These are phyloP conservation scores for Eulacestoma nigropectus DNA, from an alignment of 2,113 vertebrate genomes.

Conservation along the genomic window DNA sequence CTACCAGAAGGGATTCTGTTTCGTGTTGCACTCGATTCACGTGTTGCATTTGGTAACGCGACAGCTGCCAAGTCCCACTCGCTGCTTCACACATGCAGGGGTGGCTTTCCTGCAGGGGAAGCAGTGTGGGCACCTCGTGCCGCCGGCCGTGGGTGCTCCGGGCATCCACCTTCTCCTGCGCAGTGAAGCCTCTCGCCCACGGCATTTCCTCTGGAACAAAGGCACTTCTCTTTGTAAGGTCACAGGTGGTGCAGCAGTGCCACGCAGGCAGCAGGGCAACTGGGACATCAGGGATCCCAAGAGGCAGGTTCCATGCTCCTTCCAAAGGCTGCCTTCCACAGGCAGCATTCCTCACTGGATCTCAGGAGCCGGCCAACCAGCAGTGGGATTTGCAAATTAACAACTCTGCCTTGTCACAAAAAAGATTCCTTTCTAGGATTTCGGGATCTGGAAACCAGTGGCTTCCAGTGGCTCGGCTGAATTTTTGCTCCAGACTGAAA, in stretches of 20 bases:
- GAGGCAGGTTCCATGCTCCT: not conserved
- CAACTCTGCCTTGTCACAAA: not conserved
- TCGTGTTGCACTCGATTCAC: not conserved
- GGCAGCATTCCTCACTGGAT: not conserved
- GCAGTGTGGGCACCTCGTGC: accelerated
- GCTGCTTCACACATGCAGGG: not conserved
- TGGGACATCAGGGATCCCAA: not conserved
- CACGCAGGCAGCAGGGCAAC: not conserved
- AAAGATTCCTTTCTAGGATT: not conserved
- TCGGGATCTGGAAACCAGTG: not conserved
- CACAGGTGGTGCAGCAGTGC: not conserved
- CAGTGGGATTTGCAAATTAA: not conserved
- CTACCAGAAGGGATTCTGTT: not conserved
- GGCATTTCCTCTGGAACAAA: not conserved
- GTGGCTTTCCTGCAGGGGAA: not conserved
- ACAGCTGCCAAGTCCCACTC: not conserved
- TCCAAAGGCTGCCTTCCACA: not conserved
- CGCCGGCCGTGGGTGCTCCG: not conserved
- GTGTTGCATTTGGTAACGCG: not conserved
- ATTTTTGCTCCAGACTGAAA: not conserved
- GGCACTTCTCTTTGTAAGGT: not conserved
- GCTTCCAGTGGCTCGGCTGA: not conserved
- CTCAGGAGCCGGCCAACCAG: not conserved
- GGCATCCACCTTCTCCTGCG: not conserved
- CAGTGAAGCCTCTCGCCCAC: not conserved